Evolutionary conservation across 1,140 invertebrate genomes (phyloP).

Genomic region (Papilio xuthus): DNA sequence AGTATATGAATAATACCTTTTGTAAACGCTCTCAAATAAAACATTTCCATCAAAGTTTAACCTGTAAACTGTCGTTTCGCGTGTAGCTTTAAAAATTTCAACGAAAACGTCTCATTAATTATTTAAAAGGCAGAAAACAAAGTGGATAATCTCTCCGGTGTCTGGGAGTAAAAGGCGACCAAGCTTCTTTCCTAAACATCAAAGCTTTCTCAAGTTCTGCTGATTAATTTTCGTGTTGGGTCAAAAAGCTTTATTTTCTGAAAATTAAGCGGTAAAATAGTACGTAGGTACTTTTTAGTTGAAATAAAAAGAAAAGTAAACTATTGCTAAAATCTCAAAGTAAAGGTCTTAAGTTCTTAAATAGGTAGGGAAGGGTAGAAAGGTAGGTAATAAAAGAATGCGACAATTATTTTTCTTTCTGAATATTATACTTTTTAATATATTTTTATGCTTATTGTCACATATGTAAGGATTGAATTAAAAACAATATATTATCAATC

Average conservation of each 20-base stretch:
- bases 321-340: background rate
- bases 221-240: slow-evolving; percentile 16
- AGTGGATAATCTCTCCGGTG: slow-evolving; percentile 25
- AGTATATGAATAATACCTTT: background rate
- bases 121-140: slow-evolving; percentile 24
- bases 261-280: slow-evolving; percentile 11
- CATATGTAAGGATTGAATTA: no score
- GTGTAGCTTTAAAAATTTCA: slow-evolving; percentile 12
- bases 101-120: slow-evolving; percentile 21
- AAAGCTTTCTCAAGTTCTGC: slow-evolving; percentile 21
- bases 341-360: no score
- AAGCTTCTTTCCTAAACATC: slow-evolving; percentile 18
- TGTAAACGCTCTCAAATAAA: background rate
- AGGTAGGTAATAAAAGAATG: no score
- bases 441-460: no score
- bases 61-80: slow-evolving; percentile 5
- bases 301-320: background rate
- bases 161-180: slow-evolving; percentile 21
- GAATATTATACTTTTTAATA: no score
- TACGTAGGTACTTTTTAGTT: background rate
- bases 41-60: slow-evolving; percentile 2
- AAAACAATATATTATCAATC: no score
- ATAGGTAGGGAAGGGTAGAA: no score
- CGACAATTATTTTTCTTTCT: no score
- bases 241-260: slow-evolving; percentile 2